phyloP scores from a whole-genome alignment of 2,888 invertebrate genomes.

The Hecatera dysodea region DNA sequence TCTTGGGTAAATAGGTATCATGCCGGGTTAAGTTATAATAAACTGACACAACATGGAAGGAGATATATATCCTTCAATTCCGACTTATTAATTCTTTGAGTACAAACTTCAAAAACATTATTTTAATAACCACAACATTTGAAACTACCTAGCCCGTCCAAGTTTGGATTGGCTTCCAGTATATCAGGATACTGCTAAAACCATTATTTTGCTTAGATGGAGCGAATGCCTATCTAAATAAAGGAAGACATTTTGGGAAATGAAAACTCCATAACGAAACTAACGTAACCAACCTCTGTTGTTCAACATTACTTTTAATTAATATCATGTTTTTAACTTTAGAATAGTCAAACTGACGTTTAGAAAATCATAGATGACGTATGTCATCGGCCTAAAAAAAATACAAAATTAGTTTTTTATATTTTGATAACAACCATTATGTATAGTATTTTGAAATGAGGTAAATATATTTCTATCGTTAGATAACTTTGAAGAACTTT shows the following conservation, averaged over 20 bases:
- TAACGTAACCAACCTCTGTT: conserved; percentile 38
- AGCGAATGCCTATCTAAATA: too few species aligned
- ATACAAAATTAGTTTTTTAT: conserved; percentile 83
- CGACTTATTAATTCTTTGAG: conserved; percentile 22
- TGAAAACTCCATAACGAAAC: not conserved
- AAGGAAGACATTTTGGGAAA: not conserved
- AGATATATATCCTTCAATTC: conserved; percentile 38
- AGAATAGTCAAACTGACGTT: conserved; percentile 79
- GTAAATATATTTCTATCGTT: conserved; percentile 71
- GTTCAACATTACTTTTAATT: conserved; percentile 32
- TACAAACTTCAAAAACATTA: not conserved
- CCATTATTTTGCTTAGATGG: not conserved
- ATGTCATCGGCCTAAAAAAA: conserved; percentile 84
- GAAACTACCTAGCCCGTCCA: not conserved
- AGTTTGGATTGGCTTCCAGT: not conserved
- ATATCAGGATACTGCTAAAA: not conserved
- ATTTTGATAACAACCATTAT: conserved; percentile 84
- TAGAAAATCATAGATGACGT: conserved; percentile 79
- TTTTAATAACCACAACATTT: not conserved
- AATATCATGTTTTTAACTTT: conserved; percentile 73
- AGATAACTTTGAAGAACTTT: conserved; percentile 52
- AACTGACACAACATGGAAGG: conserved; percentile 40
- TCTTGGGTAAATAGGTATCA: conserved; percentile 71
- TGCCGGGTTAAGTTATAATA: conserved; percentile 65
- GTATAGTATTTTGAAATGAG: conserved; percentile 83